These are phyloP conservation scores for Huso huso DNA, from an alignment of 2,797 vertebrate genomes.

Conservation along the genomic window DNA sequence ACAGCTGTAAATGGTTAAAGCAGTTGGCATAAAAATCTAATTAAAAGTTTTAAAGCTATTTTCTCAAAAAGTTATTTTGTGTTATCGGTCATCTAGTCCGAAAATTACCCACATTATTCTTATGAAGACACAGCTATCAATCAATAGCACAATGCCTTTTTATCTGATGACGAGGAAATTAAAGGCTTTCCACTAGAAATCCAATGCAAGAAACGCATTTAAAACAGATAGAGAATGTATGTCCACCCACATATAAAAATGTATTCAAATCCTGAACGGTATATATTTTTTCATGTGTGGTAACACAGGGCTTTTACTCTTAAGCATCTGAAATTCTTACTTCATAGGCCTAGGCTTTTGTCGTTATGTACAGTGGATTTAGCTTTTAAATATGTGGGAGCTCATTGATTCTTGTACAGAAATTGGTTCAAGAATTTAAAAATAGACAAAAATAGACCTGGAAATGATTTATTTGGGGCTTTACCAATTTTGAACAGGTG, in stretches of 20 bases:
- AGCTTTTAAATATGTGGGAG: no score
- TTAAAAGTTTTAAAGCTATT: conserved; percentile 31
- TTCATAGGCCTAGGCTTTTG: no score
- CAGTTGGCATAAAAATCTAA: conserved; percentile 26
- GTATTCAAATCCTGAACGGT: not conserved
- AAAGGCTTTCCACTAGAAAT: conserved; percentile 20
- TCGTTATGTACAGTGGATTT: no score
- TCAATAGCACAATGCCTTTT: conserved; percentile 11
- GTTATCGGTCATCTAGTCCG: conserved; percentile 27
- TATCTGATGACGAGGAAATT: conserved; percentile 19
- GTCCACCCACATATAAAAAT: conserved; percentile 13
- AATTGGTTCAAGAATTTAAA: no score
- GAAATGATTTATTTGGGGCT: no score
- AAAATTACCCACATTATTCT: conserved; percentile 34
- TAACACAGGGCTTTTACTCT: not conserved
- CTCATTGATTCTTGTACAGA: no score
- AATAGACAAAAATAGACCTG: no score
- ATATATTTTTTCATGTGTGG: conserved; percentile 1
- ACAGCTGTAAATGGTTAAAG: not conserved
- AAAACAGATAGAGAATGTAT: conserved; percentile 10
- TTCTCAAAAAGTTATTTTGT: conserved; percentile 30
- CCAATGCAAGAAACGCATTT: conserved; percentile 10
- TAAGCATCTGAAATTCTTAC: no score
- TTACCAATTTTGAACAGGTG: no score
- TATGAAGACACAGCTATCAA: conserved; percentile 25